Conservation (phyloP, 2,113 vertebrate species). For the Lophochroa leadbeateri region DNA sequence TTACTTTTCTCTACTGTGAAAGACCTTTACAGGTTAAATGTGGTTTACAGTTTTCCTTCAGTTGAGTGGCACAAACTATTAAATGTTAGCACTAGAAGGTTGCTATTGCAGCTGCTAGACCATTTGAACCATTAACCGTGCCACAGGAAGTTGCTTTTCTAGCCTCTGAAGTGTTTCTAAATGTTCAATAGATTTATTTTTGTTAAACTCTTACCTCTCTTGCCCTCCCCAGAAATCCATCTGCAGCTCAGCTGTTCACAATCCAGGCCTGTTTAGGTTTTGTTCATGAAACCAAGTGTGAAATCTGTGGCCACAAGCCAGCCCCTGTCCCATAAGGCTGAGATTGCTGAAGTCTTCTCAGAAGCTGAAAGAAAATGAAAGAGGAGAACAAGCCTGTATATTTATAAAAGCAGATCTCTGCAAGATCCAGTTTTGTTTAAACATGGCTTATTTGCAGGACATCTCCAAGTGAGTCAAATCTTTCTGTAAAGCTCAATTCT, state of each 20-base stretch:
- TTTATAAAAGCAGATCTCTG: neutral
- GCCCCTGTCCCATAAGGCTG: neutral
- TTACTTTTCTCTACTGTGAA: constrained; percentile 61
- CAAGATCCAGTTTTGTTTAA: neutral
- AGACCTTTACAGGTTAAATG: constrained; percentile 47
- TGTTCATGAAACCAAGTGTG: constrained; percentile 14
- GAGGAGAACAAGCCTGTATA: neutral
- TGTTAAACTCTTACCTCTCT: neutral
- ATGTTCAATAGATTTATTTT: neutral
- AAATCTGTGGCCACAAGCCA: constrained; percentile 31
- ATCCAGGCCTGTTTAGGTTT: constrained; percentile 31
- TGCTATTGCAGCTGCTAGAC: constrained; percentile 71
- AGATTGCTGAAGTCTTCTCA: neutral
- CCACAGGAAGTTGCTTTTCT: constrained; percentile 46
- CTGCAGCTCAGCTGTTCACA: constrained; percentile 46
- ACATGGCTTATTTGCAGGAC: neutral
- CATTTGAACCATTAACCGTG: neutral
- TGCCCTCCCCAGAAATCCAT: constrained; percentile 20
- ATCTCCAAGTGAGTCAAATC: neutral
- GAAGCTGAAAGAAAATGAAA: neutral
- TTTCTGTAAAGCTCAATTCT: neutral
- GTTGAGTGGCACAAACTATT: constrained; percentile 46
- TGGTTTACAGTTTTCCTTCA: constrained; percentile 66
- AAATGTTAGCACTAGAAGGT: constrained; percentile 33
- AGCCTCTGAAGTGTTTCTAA: constrained; percentile 19